Percentiles rank a stretch among this genome's conserved stretches.
These are phyloP conservation scores for Stegophylla sp. DNA, from an alignment of 2,888 invertebrate genomes.

Conservation along the genomic window DNA sequence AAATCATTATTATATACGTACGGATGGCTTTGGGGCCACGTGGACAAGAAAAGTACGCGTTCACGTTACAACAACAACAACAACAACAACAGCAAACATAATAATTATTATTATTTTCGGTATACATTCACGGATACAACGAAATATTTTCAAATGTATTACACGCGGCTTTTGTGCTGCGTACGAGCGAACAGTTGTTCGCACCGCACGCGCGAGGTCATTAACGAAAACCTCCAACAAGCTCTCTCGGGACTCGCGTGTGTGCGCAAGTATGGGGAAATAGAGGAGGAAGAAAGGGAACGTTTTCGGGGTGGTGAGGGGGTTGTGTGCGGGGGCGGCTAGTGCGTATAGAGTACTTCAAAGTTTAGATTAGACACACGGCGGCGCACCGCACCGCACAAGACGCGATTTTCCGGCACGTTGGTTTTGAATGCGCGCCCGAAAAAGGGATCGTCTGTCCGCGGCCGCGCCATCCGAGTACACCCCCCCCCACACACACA, in stretches of 20 bases:
- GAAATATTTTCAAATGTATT: too few species aligned
- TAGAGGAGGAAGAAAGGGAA: too few species aligned
- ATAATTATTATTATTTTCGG: too few species aligned
- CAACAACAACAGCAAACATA: too few species aligned
- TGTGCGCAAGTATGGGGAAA: not conserved
- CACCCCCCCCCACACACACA: not conserved
- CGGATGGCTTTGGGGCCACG: too few species aligned
- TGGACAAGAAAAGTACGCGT: too few species aligned
- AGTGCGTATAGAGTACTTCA: slow-evolving; percentile 13
- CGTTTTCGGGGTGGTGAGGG: too few species aligned
- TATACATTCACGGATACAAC: too few species aligned
- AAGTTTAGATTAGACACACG: slow-evolving; percentile 55
- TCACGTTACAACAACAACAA: too few species aligned
- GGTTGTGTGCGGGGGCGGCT: not conserved
- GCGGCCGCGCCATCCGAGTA: slow-evolving; percentile 2
- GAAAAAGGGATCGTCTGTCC: slow-evolving; percentile 26
- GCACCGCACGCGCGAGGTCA: not conserved
- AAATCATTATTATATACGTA: too few species aligned
- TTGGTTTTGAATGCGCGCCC: slow-evolving; percentile 34
- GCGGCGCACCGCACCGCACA: slow-evolving; percentile 32
- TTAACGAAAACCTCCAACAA: slow-evolving; percentile 1
- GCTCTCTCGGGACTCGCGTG: slow-evolving; percentile 30
- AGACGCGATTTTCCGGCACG: slow-evolving; percentile 52
- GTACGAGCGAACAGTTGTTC: slow-evolving; percentile 31
- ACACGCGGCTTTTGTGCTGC: too few species aligned